phyloP scores from a whole-genome alignment of 1,140 invertebrate genomes.

The Zaprionus camerounensis region DNA sequence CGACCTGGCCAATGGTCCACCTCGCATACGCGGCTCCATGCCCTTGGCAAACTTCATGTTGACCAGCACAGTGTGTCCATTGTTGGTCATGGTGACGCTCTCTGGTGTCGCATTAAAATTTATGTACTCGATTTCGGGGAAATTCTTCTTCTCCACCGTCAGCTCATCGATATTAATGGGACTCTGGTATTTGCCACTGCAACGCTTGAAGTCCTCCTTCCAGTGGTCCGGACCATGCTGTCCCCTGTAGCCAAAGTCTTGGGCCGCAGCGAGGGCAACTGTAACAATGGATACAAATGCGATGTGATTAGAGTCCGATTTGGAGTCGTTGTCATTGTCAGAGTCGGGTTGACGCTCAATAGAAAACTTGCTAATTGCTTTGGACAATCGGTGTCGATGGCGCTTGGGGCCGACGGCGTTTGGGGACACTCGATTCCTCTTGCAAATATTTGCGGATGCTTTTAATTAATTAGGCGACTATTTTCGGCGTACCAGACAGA shows the following conservation, averaged over 20 bases:
- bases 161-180: slow-evolving; percentile 92
- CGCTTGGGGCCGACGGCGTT: neutral
- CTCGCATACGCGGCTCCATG: slow-evolving; percentile 85
- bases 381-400: neutral
- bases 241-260: slow-evolving; percentile 69
- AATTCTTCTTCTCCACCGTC: slow-evolving; percentile 85
- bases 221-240: slow-evolving; percentile 88
- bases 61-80: slow-evolving; percentile 90
- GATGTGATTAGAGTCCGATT: neutral
- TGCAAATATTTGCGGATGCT: slow-evolving; percentile 5
- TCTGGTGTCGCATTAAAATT: slow-evolving; percentile 86
- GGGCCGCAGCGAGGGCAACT: slow-evolving; percentile 35
- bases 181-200: slow-evolving; percentile 91
- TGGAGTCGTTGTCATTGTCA: neutral
- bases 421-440: slow-evolving; percentile 2
- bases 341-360: neutral
- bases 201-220: slow-evolving; percentile 88
- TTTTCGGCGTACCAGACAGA: slow-evolving; percentile 1
- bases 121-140: slow-evolving; percentile 86
- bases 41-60: slow-evolving; percentile 85
- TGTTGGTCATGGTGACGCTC: slow-evolving; percentile 87
- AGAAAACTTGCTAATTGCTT: slow-evolving; percentile 27
- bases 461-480: slow-evolving; percentile 18
- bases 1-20: slow-evolving; percentile 87
- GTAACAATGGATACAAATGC: slow-evolving; percentile 8